These are phyloP conservation scores for Xenopus laevis DNA, from an alignment of 2,113 vertebrate genomes.

Conservation along the genomic window DNA sequence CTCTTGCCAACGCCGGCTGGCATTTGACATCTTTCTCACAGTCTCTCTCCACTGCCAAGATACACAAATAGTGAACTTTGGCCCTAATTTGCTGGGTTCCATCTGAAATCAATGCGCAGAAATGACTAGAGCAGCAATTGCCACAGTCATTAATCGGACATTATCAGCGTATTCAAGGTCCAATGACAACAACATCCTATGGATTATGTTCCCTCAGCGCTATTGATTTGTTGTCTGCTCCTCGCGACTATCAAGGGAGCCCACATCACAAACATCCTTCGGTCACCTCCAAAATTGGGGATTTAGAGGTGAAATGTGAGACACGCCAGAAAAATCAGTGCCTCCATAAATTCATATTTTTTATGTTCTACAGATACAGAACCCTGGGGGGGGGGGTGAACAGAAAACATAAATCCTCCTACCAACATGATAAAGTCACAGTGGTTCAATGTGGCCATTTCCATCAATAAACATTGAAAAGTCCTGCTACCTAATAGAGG, in stretches of 20 bases:
- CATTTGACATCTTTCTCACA: conserved; percentile 36
- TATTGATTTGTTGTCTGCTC: background rate
- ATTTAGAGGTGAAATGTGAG: background rate
- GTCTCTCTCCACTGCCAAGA: conserved; percentile 22
- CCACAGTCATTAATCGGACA: conserved; percentile 16
- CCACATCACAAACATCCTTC: background rate
- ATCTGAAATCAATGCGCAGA: conserved; percentile 37
- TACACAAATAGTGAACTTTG: conserved; percentile 41
- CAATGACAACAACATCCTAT: background rate
- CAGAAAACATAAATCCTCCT: too few relatives aligned
- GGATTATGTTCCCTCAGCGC: background rate
- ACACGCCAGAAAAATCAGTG: background rate
- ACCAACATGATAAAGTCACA: too few relatives aligned
- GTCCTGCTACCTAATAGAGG: too few relatives aligned
- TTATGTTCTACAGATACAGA: background rate
- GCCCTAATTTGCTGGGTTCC: conserved; percentile 35
- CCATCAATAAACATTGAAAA: too few relatives aligned
- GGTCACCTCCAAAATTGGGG: background rate
- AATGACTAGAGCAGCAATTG: conserved; percentile 7
- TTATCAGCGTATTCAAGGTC: conserved; percentile 10
- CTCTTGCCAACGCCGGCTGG: conserved; percentile 33
- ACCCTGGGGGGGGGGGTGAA: too few relatives aligned
- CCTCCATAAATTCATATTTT: background rate
- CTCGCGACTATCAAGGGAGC: background rate
- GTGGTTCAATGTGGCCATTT: too few relatives aligned